Conservation (phyloP, 2,797 vertebrate genomes). For the Gymnoscopelus braueri region DNA sequence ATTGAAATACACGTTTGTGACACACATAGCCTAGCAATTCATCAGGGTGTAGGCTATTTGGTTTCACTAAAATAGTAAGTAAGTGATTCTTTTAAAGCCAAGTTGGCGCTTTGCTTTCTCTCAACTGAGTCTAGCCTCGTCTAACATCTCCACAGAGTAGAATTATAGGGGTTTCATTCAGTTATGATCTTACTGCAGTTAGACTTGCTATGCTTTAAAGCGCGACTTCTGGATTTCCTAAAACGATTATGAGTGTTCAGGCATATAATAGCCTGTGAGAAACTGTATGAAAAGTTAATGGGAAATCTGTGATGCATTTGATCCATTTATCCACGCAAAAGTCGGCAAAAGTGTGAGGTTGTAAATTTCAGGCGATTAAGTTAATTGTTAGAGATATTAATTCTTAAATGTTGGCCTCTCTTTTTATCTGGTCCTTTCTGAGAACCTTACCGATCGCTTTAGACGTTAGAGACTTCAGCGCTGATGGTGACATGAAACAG, state of each 20-base stretch:
- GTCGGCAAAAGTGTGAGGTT: constrained; percentile 21
- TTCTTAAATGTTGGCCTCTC: constrained; percentile 4
- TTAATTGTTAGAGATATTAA: constrained; percentile 6
- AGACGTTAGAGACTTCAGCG: constrained; percentile 12
- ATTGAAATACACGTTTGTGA: constrained; percentile 30
- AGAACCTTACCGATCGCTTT: background rate
- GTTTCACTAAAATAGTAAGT: constrained; percentile 65
- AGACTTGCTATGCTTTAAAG: constrained; percentile 1
- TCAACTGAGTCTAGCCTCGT: constrained; percentile 14
- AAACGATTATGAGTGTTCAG: background rate
- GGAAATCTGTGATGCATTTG: background rate
- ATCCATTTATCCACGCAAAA: constrained; percentile 21
- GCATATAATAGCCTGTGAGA: no score
- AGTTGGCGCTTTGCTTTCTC: constrained; percentile 49
- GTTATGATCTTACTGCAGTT: constrained; percentile 25
- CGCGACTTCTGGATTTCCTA: constrained; percentile 14
- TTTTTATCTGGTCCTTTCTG: constrained; percentile 1
- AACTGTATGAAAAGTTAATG: background rate
- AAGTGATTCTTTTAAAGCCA: constrained; percentile 50
- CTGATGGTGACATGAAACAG: constrained; percentile 59
- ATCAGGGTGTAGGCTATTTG: constrained; percentile 41
- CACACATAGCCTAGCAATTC: constrained; percentile 24
- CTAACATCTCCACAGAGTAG: constrained; percentile 44
- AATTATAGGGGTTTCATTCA: constrained; percentile 49
- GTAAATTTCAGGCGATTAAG: constrained; percentile 3